These are phyloP conservation scores for Mantis religiosa DNA, from an alignment of 2,888 invertebrate species.

Conservation along the genomic window DNA sequence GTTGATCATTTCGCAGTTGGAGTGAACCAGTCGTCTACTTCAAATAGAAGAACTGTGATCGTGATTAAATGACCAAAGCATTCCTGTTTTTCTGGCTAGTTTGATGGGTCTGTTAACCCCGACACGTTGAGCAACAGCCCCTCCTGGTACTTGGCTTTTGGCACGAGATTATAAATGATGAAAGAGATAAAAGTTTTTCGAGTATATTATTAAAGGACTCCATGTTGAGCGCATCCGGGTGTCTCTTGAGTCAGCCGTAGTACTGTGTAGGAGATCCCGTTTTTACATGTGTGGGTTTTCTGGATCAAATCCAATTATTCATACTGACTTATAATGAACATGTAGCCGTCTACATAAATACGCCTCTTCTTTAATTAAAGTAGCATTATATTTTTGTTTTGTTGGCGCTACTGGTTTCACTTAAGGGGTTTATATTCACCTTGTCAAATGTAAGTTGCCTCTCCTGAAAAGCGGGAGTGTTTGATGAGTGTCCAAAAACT, in stretches of 20 bases:
- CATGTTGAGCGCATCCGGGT: neutral
- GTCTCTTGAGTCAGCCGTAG: neutral
- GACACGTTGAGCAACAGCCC: no score
- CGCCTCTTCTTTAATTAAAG: neutral
- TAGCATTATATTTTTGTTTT: neutral
- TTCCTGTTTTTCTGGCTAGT: neutral
- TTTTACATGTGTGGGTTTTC: neutral
- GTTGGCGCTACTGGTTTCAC: neutral
- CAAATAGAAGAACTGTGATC: neutral
- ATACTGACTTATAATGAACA: neutral
- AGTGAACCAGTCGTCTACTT: neutral
- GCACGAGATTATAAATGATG: neutral
- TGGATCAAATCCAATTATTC: neutral
- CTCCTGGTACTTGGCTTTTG: neutral
- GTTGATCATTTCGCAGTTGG: no score
- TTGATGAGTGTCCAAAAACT: neutral
- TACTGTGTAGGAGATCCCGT: neutral
- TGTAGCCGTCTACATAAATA: neutral
- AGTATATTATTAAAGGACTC: neutral
- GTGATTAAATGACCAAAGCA: neutral
- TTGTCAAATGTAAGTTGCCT: neutral
- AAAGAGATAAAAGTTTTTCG: neutral
- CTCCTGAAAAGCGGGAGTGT: neutral
- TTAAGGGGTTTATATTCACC: neutral
- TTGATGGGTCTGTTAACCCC: neutral